These are phyloP conservation scores for Dendropsophus ebraccatus DNA, from an alignment of 2,113 vertebrate genomes.

Conservation along the genomic window DNA sequence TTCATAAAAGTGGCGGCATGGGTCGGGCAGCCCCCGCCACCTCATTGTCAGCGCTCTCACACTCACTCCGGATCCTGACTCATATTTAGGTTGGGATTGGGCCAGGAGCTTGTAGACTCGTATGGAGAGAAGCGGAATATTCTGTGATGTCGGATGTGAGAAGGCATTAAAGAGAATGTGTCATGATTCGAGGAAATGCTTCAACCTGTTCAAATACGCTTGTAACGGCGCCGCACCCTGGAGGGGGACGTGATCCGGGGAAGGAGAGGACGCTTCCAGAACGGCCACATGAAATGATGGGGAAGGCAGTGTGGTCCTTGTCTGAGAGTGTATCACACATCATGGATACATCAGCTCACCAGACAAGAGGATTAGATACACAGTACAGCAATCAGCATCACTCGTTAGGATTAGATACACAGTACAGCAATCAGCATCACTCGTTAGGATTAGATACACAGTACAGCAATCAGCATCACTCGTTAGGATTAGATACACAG, in stretches of 20 bases:
- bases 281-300: background rate
- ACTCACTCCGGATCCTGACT: conserved; percentile 6
- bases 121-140: background rate
- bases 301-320: background rate
- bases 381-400: background rate
- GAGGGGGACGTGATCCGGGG: no score
- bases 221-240: no score
- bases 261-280: background rate
- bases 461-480: no score
- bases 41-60: background rate
- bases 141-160: background rate
- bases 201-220: conserved; percentile 1
- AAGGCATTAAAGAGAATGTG: background rate
- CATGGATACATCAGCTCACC: background rate
- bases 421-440: background rate
- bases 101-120: conserved; percentile 17
- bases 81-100: background rate
- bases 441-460: background rate
- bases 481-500: no score
- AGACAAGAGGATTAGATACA: background rate
- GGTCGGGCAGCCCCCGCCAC: background rate
- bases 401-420: background rate
- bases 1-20: conserved; percentile 2
- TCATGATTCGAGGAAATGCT: conserved; percentile 5
- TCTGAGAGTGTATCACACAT: background rate